These are phyloP conservation scores for Bombus superbus DNA, from an alignment of 1,140 invertebrate genomes.

Conservation along the genomic window DNA sequence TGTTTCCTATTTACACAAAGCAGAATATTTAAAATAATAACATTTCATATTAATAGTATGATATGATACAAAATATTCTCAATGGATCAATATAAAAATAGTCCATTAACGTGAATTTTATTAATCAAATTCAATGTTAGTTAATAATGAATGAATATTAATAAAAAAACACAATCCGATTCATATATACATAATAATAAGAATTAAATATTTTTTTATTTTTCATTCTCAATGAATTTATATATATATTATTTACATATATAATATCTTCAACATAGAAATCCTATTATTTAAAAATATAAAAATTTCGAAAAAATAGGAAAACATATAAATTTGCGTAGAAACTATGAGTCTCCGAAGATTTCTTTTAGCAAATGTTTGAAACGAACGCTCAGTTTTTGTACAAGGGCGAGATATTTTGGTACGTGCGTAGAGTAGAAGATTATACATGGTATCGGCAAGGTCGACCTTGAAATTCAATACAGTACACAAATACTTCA, in stretches of 20 bases:
- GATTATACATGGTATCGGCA: slow-evolving; percentile 6
- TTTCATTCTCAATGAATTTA: too few relatives aligned
- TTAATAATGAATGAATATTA: neutral
- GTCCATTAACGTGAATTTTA: neutral
- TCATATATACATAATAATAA: neutral
- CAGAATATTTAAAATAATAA: neutral
- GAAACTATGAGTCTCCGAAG: neutral
- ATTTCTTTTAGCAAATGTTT: neutral
- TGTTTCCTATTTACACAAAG: too few relatives aligned
- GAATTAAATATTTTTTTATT: neutral
- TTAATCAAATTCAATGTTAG: neutral
- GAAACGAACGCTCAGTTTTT: slow-evolving; percentile 20
- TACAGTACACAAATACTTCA: slow-evolving; percentile 37
- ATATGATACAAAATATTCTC: neutral
- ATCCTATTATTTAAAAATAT: neutral
- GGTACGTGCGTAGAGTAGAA: slow-evolving; percentile 12
- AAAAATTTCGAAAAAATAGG: neutral
- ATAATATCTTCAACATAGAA: neutral
- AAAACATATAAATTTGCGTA: neutral
- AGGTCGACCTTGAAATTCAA: slow-evolving; percentile 36
- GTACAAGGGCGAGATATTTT: slow-evolving; percentile 49
- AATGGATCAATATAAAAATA: neutral
- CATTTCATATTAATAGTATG: neutral
- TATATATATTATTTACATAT: neutral
- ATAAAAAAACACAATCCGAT: neutral